These are phyloP conservation scores for Ormyrus pomaceus DNA, from an alignment of 2,888 invertebrate species.

Conservation along the genomic window DNA sequence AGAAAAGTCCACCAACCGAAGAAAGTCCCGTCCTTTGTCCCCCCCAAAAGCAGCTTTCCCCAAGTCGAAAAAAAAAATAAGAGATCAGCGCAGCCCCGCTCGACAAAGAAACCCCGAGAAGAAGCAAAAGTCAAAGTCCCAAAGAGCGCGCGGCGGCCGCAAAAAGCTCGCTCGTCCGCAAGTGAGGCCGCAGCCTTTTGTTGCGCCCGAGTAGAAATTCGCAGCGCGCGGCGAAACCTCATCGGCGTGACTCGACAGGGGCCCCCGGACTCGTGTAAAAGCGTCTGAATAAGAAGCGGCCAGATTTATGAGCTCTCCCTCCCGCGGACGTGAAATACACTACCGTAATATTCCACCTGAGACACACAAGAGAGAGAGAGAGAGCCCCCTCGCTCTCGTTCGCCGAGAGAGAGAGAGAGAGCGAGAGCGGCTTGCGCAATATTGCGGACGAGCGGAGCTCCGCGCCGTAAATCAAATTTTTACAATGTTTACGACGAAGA, in stretches of 20 bases:
- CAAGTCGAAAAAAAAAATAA: conserved; percentile 4
- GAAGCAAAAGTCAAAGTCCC: conserved; percentile 8
- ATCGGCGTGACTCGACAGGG: conserved; percentile 35
- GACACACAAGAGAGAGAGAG: background rate
- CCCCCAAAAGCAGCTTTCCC: too few species aligned
- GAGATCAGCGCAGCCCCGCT: background rate
- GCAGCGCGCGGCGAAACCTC: conserved; percentile 21
- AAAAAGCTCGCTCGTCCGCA: too few species aligned
- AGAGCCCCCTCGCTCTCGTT: conserved; percentile 15
- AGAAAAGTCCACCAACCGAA: too few species aligned
- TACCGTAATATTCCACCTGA: conserved; percentile 53
- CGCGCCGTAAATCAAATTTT: conserved; percentile 52
- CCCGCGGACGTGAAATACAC: background rate
- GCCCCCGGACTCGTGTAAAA: conserved; percentile 45
- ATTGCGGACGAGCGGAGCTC: background rate
- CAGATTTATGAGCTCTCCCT: conserved; percentile 48
- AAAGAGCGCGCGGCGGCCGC: too few species aligned
- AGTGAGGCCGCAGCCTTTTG: conserved; percentile 36
- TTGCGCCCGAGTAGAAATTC: conserved; percentile 25
- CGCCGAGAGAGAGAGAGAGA: too few species aligned
- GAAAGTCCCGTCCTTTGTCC: too few species aligned
- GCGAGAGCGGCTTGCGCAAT: background rate
- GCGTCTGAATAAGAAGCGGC: conserved; percentile 31
- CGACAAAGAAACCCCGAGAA: background rate
- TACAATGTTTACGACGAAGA: conserved; percentile 51